phyloP scores from a whole-genome alignment of 1,140 invertebrate genomes.

The Aphis craccivora region DNA sequence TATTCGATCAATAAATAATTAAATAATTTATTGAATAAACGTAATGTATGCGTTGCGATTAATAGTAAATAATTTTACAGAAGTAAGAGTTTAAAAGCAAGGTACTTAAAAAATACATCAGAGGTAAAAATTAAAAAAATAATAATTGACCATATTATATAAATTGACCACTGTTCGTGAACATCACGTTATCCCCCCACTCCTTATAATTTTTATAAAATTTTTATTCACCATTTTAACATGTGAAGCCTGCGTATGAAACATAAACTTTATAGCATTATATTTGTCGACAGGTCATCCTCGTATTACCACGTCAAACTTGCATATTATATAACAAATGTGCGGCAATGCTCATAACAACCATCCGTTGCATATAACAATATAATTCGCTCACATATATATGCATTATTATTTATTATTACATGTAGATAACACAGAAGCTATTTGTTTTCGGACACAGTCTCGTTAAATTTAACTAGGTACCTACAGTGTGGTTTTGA shows the following conservation, averaged over 20 bases:
- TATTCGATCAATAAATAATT: no score
- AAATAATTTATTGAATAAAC: no score
- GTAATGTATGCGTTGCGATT: background rate
- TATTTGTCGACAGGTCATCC: background rate
- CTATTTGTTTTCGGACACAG: background rate
- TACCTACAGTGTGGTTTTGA: background rate
- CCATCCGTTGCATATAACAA: background rate
- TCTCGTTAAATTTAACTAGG: background rate
- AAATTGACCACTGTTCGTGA: background rate
- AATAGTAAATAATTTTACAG: background rate
- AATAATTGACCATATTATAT: no score
- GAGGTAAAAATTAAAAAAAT: background rate
- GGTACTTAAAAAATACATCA: background rate
- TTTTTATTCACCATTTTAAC: background rate
- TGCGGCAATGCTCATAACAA: background rate
- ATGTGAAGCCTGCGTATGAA: no score
- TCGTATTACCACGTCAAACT: background rate
- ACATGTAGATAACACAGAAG: background rate
- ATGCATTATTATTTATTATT: background rate
- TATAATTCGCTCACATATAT: no score
- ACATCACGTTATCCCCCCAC: no score
- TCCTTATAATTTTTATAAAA: background rate
- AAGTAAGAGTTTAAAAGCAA: background rate
- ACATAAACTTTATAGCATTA: background rate
- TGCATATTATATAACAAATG: background rate